Evolutionary conservation across 2,797 vertebrate species (phyloP).

Genomic region (Nannoperca australis): DNA sequence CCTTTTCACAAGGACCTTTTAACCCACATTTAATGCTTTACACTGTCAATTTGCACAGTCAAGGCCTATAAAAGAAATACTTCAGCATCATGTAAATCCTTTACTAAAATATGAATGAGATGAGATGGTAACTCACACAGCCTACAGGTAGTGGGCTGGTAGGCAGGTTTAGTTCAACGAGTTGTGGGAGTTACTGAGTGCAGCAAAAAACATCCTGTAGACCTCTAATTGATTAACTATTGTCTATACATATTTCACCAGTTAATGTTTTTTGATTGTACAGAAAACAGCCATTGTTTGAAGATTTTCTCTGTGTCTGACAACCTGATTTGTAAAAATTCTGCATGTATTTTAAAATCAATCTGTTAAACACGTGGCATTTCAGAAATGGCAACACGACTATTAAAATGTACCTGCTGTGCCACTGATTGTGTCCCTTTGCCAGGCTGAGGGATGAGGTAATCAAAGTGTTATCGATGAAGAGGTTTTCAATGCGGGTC

Average conservation of each 20-base stretch:
- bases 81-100: background rate
- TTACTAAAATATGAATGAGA: no score
- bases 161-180: no score
- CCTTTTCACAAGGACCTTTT: no score
- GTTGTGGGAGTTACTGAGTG: no score
- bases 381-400: background rate
- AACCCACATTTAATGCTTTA: background rate
- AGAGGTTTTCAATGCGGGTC: constrained; percentile 27
- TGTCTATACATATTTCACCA: no score
- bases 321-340: no score
- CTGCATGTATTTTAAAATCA: background rate
- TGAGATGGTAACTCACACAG: no score
- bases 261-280: background rate
- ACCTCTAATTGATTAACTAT: no score
- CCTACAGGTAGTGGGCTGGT: no score
- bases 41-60: background rate
- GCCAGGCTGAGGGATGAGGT: constrained; percentile 1
- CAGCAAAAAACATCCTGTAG: no score
- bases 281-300: background rate
- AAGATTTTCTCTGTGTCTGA: background rate
- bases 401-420: background rate
- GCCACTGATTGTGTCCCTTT: constrained; percentile 1
- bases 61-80: background rate
- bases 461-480: constrained; percentile 13
- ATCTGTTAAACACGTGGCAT: background rate